These are phyloP conservation scores for Buphagus erythrorhynchus DNA, from an alignment of 2,797 vertebrate genomes.

Conservation along the genomic window DNA sequence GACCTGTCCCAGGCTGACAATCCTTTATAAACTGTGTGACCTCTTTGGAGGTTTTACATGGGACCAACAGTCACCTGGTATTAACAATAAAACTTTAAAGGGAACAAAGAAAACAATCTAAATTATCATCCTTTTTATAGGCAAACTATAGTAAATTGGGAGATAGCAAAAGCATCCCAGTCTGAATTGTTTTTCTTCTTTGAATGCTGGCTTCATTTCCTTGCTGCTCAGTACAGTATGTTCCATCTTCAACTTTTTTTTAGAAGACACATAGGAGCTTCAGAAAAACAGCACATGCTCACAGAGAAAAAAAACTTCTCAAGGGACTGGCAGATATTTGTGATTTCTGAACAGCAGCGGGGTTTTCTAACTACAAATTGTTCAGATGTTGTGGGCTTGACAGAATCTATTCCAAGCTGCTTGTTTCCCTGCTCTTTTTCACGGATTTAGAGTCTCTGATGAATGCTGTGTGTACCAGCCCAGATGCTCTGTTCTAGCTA, in stretches of 20 bases:
- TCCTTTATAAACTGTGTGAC: background rate
- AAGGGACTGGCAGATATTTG: slow-evolving; percentile 49
- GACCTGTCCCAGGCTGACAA: background rate
- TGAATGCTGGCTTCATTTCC: background rate
- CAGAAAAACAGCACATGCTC: slow-evolving; percentile 71
- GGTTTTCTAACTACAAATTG: slow-evolving; percentile 64
- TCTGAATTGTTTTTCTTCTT: slow-evolving; percentile 1
- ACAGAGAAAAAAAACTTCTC: slow-evolving; percentile 9
- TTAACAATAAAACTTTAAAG: background rate
- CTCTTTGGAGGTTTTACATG: background rate
- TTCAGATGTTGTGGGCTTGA: slow-evolving; percentile 56
- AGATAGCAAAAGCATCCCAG: background rate
- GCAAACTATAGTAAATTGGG: background rate
- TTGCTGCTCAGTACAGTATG: slow-evolving; percentile 15
- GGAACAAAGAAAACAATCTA: background rate
- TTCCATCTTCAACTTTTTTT: slow-evolving; percentile 24
- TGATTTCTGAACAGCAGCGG: slow-evolving; percentile 45
- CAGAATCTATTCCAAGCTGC: slow-evolving; percentile 52
- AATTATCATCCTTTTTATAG: background rate
- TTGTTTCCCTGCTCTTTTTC: slow-evolving; percentile 47
- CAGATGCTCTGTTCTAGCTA: slow-evolving; percentile 60
- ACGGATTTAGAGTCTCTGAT: slow-evolving; percentile 55
- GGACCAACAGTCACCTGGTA: background rate
- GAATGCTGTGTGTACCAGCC: slow-evolving; percentile 54
- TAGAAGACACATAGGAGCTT: slow-evolving; percentile 35